Evolutionary conservation across 2,888 invertebrate genomes (phyloP).

Genomic region (Netelia fuscicornis): DNA sequence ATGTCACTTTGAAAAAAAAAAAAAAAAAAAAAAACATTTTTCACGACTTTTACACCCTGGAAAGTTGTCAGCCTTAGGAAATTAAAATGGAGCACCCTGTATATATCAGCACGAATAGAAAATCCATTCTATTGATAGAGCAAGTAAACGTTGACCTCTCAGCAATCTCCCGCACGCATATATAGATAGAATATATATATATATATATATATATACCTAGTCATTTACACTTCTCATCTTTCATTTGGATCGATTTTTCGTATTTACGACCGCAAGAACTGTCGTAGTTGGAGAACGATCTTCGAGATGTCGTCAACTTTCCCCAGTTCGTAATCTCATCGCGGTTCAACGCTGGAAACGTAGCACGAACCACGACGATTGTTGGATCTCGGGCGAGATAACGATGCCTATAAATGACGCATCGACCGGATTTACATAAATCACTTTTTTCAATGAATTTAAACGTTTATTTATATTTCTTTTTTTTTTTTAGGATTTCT

Average conservation of each 20-base stretch:
- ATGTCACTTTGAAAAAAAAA: too few species aligned
- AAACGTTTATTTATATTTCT: background rate
- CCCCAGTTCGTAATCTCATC: slow-evolving; percentile 42
- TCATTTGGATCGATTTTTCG: slow-evolving; percentile 43
- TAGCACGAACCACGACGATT: background rate
- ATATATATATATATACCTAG: background rate
- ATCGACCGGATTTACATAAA: slow-evolving; percentile 34
- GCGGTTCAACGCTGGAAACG: background rate
- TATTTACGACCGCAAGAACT: slow-evolving; percentile 9
- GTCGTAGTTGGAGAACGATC: slow-evolving; percentile 3
- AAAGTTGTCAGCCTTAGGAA: too few species aligned
- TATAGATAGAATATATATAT: background rate
- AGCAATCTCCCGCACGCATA: slow-evolving; percentile 17
- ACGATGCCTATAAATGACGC: too few species aligned
- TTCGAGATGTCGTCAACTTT: slow-evolving; percentile 56
- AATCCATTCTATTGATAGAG: slow-evolving; percentile 64
- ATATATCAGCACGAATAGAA: slow-evolving; percentile 60
- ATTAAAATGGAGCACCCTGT: background rate
- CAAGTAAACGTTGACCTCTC: slow-evolving; percentile 67
- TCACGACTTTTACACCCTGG: too few species aligned
- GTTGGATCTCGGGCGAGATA: too few species aligned
- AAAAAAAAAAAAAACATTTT: too few species aligned
- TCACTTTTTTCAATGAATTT: slow-evolving; percentile 13
- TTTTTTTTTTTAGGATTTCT: slow-evolving; percentile 1
- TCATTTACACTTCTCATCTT: slow-evolving; percentile 6